Evolutionary conservation across 2,797 vertebrate species (phyloP).

Genomic region (Helostoma temminkii): DNA sequence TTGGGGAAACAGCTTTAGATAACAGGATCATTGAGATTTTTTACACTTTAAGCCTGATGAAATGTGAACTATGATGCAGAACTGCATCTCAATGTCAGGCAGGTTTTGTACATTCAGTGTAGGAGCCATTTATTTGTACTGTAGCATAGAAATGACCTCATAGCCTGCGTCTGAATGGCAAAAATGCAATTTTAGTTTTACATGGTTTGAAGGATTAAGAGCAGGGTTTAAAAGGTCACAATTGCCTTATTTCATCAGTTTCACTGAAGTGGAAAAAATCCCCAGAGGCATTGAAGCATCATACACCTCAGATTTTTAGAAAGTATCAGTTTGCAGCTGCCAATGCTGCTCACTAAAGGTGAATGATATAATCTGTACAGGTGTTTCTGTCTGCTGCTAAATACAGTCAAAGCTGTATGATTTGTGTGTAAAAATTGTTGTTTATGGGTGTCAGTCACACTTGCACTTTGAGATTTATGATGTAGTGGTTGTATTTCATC

Average conservation of each 20-base stretch:
- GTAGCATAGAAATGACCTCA: constrained; percentile 16
- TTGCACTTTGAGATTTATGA: constrained; percentile 1
- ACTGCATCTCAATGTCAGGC: not conserved
- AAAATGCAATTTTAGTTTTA: constrained; percentile 43
- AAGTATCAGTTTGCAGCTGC: constrained; percentile 12
- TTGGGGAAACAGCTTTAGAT: constrained; percentile 24
- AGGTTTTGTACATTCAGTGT: constrained; percentile 13
- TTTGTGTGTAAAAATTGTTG: constrained; percentile 11
- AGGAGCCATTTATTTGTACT: constrained; percentile 10
- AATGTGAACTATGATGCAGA: constrained; percentile 14
- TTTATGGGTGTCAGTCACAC: constrained; percentile 3
- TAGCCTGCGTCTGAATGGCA: constrained; percentile 25
- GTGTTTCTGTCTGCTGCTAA: constrained; percentile 13
- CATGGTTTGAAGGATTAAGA: constrained; percentile 23
- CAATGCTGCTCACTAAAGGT: constrained; percentile 5
- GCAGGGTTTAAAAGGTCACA: constrained; percentile 46
- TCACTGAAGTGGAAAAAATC: constrained; percentile 5
- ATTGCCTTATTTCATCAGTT: constrained; percentile 18
- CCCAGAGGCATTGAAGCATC: constrained; percentile 1
- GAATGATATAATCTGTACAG: not conserved
- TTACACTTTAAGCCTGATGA: constrained; percentile 10
- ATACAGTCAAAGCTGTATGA: not conserved
- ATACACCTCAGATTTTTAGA: constrained; percentile 28
- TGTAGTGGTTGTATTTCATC: constrained; percentile 22
- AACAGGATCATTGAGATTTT: constrained; percentile 22